Conservation (phyloP, 2,888 invertebrate species). For the Baccha elongata region DNA sequence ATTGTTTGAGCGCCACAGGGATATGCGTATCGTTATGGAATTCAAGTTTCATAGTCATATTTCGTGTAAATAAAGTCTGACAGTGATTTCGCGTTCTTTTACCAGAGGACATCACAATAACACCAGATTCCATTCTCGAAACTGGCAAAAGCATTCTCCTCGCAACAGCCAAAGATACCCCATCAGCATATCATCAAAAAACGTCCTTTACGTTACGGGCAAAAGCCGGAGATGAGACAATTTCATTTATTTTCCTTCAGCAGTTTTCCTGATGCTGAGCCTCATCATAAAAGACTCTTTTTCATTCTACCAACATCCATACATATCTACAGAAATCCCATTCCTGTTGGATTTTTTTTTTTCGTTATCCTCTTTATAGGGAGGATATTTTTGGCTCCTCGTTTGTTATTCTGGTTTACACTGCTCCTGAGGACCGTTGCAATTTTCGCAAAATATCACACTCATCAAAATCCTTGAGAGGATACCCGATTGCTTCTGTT, state of each 20-base stretch:
- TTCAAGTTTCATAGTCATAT: constrained; percentile 62
- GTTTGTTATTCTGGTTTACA: constrained; percentile 57
- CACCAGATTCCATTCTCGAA: constrained; percentile 43
- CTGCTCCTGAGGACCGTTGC: constrained; percentile 18
- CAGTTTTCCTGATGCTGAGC: constrained; percentile 58
- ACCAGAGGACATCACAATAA: constrained; percentile 59
- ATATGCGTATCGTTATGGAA: constrained; percentile 19
- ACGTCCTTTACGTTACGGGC: neutral
- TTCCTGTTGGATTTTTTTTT: constrained; percentile 40
- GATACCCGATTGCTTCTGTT: constrained; percentile 25
- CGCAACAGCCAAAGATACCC: neutral
- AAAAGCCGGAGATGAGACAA: constrained; percentile 54
- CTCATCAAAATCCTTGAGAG: constrained; percentile 63
- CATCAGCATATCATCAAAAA: constrained; percentile 18
- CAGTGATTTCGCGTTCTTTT: constrained; percentile 55
- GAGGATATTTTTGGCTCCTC: constrained; percentile 25
- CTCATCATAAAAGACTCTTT: constrained; percentile 53
- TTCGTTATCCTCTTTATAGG: constrained; percentile 12
- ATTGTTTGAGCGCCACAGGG: constrained; percentile 5
- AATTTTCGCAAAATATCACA: constrained; percentile 47
- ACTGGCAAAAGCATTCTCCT: constrained; percentile 34
- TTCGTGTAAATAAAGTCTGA: constrained; percentile 67
- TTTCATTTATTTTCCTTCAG: constrained; percentile 72
- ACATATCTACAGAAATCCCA: constrained; percentile 16
- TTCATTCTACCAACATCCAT: constrained; percentile 1